Percentiles rank a stretch among this genome's conserved stretches.
Conservation (phyloP, 2,888 invertebrate species). For the Eupithecia subfuscata region DNA sequence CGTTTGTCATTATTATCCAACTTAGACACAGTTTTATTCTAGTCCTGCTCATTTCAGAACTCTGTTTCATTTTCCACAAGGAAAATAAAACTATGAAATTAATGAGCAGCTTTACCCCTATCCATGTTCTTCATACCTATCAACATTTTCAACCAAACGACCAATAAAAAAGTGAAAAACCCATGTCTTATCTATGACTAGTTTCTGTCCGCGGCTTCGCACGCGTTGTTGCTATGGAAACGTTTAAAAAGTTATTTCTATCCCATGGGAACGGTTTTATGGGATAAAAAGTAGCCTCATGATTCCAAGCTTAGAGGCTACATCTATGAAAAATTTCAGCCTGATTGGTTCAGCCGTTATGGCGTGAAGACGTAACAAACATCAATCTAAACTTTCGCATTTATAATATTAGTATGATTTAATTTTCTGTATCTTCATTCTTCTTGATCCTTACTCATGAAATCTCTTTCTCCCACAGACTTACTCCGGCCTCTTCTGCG, state of each 20-base stretch:
- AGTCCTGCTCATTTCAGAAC: not conserved
- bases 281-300: too few relatives aligned
- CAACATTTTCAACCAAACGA: not conserved
- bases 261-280: too few relatives aligned
- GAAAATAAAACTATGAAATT: not conserved
- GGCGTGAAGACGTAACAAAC: too few relatives aligned
- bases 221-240: too few relatives aligned
- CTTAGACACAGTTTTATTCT: not conserved
- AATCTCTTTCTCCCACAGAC: constrained; percentile 88
- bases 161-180: not conserved
- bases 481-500: constrained; percentile 99
- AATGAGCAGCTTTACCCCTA: not conserved
- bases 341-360: too few relatives aligned
- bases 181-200: too few relatives aligned
- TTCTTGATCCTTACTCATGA: not conserved
- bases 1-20: not conserved
- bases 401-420: too few relatives aligned
- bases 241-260: too few relatives aligned
- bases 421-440: not conserved
- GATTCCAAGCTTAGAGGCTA: too few relatives aligned
- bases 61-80: not conserved
- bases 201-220: too few relatives aligned
- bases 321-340: too few relatives aligned
- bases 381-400: too few relatives aligned
- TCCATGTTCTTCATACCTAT: not conserved